Evolutionary conservation across 2,797 vertebrate species (phyloP), one percentile per base, ranked within the genome.

Genomic region (Lemur catta): DNA sequence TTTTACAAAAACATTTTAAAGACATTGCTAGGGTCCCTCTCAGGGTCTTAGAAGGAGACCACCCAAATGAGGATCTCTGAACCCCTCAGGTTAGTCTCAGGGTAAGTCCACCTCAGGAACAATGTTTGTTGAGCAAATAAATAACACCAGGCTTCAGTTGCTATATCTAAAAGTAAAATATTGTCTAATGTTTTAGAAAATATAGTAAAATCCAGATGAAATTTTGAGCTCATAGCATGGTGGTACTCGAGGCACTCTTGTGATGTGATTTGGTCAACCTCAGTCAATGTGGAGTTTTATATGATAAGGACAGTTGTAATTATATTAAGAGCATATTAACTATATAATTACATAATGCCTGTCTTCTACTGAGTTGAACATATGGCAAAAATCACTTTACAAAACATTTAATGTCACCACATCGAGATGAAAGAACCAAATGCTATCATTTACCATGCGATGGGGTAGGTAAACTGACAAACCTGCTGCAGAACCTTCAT

Each of bases 101-200:
- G 38, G 57, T 67, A 74, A 92, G 41, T 86, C 28, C 41, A 88
- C 33, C 14, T 79, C 35, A 82, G 82, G 46, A 67, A 93, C 17
- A 93, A 89, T 46, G 43, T 65, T 43, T 71, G 50, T 67, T 55
- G n/a, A 96, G 69, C 48, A 97, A 92, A 78, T 69, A 82, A 59
- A 78, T 71, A 81, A 85, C 38, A 24, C 43, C 17, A 82, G 84
- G 24, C 12, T 91, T 94, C 18, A 79, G 84, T 38, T 92, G n/a
- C 9, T 85, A 33, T 9, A 91, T 48, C 57, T 75, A n/a, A 75
- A 90, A 89, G 38, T 79, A 79, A 91, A 96, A 94, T 52, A 4
- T 80, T 88, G 50, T 61, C 57, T 74, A 78, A 67, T 50, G 18
- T 90, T 92, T 81, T 35, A 88, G 61, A 92, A 86, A 91, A 84